Conservation (phyloP, 2,888 invertebrate genomes). For the Meandrusa payeni region DNA sequence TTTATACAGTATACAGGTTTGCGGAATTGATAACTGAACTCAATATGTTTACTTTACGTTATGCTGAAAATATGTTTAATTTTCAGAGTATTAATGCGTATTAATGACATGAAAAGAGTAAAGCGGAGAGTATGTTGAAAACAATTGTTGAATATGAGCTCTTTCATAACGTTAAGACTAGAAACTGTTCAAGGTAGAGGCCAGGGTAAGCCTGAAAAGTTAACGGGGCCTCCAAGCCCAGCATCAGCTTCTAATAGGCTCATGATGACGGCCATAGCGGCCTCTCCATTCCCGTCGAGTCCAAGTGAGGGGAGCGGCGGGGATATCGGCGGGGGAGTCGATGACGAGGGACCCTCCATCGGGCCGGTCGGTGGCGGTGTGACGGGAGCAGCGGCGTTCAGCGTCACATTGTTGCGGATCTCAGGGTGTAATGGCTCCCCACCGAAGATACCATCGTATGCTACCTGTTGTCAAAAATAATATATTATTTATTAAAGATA, state of each 20-base stretch:
- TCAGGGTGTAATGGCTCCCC: no score
- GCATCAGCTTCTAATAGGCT: slow-evolving; percentile 94
- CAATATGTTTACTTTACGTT: no score
- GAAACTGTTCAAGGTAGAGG: slow-evolving; percentile 83
- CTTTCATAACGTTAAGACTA: not conserved
- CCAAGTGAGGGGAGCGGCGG: slow-evolving; percentile 50
- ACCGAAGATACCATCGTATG: slow-evolving; percentile 52
- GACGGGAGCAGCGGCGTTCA: slow-evolving; percentile 48
- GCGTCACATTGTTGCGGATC: slow-evolving; percentile 60
- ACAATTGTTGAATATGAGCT: no score
- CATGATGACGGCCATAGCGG: slow-evolving; percentile 96
- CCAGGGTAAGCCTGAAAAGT: slow-evolving; percentile 93
- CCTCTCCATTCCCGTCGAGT: slow-evolving; percentile 91
- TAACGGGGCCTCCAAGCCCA: slow-evolving; percentile 92
- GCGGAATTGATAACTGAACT: no score
- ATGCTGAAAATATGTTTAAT: no score
- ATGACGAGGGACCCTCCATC: no score
- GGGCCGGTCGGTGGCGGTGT: slow-evolving; percentile 35
- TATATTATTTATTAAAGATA: no score
- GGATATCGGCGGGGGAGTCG: slow-evolving; percentile 38
- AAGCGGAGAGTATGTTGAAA: no score
- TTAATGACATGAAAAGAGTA: no score
- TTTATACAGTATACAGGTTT: no score
- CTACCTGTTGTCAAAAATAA: slow-evolving; percentile 36
- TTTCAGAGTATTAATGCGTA: no score